Conservation (phyloP, 2,797 vertebrate genomes). For the Acomys russatus region DNA sequence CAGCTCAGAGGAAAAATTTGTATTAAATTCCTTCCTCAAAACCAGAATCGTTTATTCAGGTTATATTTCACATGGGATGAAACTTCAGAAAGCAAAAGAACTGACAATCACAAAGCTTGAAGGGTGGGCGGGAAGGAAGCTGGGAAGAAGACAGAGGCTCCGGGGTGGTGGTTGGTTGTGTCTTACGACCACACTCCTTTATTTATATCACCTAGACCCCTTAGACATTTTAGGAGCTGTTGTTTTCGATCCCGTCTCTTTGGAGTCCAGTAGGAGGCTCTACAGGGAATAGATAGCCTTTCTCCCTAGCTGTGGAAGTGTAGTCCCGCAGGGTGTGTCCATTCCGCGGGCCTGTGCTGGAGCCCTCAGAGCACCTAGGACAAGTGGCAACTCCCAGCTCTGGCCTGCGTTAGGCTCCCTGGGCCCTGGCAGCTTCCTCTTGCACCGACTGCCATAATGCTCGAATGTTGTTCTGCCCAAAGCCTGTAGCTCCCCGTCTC, state of each 20-base stretch:
- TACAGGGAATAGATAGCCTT: neutral
- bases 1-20: neutral
- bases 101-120: slow-evolving; percentile 29
- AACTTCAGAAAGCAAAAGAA: slow-evolving; percentile 19
- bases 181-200: slow-evolving; percentile 22
- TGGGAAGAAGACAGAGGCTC: neutral
- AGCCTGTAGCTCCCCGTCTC: slow-evolving; percentile 93
- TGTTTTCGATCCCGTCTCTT: neutral
- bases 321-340: neutral
- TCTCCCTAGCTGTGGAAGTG: neutral
- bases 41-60: slow-evolving; percentile 51
- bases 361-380: neutral
- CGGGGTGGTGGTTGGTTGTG: neutral
- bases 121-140: neutral
- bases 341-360: neutral
- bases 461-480: slow-evolving; percentile 96
- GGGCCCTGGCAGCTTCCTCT: slow-evolving; percentile 87
- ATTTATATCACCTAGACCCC: neutral
- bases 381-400: neutral
- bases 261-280: neutral
- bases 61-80: slow-evolving; percentile 27
- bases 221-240: neutral
- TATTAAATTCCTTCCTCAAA: slow-evolving; percentile 55
- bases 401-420: neutral
- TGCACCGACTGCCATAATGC: slow-evolving; percentile 96